Conservation (phyloP, 2,797 vertebrate species). For the Acanthiza pusilla region DNA sequence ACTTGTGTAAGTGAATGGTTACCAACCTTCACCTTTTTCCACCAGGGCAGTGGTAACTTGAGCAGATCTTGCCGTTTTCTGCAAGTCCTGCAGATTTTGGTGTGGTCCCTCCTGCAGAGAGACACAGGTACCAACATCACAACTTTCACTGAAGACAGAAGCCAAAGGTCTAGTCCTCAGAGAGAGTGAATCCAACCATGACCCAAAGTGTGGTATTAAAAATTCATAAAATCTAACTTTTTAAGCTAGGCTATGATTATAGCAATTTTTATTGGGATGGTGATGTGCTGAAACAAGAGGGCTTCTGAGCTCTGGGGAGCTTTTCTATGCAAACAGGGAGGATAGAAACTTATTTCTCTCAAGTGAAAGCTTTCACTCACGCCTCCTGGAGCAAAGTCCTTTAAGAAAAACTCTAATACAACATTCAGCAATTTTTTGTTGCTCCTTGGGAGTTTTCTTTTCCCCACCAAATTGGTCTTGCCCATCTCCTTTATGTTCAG, state of each 20-base stretch:
- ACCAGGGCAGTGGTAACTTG: fast-evolving
- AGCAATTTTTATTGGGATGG: background rate
- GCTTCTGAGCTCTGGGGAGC: background rate
- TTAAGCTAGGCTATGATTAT: background rate
- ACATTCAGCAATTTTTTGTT: background rate
- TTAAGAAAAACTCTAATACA: background rate
- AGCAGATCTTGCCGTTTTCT: background rate
- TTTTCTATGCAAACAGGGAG: background rate
- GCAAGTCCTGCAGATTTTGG: background rate
- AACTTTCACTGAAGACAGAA: background rate
- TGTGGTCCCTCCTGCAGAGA: background rate
- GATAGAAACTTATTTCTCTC: background rate
- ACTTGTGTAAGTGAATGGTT: background rate
- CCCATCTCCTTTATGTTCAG: background rate
- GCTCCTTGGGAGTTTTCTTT: fast-evolving
- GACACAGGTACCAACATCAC: background rate
- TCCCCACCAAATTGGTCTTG: background rate
- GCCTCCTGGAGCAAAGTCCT: background rate
- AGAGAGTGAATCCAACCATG: background rate
- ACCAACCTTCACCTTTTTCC: background rate
- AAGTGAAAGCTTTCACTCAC: background rate
- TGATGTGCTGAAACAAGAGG: background rate
- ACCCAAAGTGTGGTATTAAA: background rate
- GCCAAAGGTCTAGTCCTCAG: background rate
- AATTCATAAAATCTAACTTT: background rate